Conservation (phyloP, 2,113 vertebrate genomes). For the Platycercus adscitus region DNA sequence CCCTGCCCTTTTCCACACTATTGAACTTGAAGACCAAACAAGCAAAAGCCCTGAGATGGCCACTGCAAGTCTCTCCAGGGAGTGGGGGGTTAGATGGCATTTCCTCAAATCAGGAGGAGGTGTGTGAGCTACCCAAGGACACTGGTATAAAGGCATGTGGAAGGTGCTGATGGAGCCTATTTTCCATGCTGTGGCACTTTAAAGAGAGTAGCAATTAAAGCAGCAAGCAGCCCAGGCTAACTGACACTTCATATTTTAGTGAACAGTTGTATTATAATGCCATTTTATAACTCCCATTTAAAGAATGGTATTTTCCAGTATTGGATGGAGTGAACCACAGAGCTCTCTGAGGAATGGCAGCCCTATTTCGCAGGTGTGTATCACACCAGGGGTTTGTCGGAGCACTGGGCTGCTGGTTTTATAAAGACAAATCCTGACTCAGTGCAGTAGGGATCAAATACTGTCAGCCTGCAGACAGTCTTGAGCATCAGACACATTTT, state of each 20-base stretch:
- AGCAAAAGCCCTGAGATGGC: not conserved
- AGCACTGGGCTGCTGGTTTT: not conserved
- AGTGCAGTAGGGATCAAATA: not conserved
- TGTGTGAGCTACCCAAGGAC: not conserved
- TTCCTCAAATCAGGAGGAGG: not conserved
- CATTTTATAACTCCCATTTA: not conserved
- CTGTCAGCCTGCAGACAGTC: not conserved
- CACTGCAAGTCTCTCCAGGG: not conserved
- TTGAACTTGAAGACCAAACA: not conserved
- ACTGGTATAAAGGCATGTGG: not conserved
- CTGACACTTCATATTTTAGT: not conserved
- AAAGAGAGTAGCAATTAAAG: slow-evolving; percentile 1
- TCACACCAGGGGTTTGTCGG: not conserved
- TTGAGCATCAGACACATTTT: not conserved
- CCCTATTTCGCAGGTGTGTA: not conserved
- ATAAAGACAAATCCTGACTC: not conserved
- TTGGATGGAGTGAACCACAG: not conserved
- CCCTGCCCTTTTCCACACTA: not conserved
- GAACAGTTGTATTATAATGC: not conserved
- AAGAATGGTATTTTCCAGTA: not conserved
- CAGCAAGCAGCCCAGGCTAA: slow-evolving; percentile 13
- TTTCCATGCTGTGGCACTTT: slow-evolving; percentile 16
- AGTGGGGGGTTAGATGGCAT: not conserved
- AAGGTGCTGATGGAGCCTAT: not conserved
- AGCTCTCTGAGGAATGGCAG: not conserved